phyloP scores from a whole-genome alignment of 2,113 vertebrate species.

The Equus przewalskii region DNA sequence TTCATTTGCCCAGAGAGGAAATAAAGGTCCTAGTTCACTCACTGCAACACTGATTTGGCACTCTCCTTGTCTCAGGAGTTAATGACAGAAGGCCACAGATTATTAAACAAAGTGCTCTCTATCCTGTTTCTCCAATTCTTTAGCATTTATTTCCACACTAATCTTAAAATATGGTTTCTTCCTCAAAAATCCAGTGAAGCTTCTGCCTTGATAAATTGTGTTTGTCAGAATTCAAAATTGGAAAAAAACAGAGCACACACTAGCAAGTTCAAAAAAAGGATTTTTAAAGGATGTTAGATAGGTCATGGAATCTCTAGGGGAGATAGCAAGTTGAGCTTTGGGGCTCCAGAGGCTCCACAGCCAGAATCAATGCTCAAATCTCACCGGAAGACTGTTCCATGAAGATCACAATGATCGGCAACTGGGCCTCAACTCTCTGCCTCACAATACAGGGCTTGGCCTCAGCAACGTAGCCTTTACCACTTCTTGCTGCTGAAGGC shows the following conservation, averaged over 20 bases:
- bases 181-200: conserved; percentile 20
- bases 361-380: neutral
- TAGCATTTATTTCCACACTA: conserved; percentile 52
- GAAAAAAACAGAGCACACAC: neutral
- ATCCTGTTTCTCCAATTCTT: conserved; percentile 23
- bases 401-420: neutral
- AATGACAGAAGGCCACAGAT: conserved; percentile 70
- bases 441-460: neutral
- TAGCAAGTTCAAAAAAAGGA: neutral
- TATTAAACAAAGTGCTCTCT: conserved; percentile 78
- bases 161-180: conserved; percentile 33
- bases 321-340: neutral
- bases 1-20: conserved; percentile 75
- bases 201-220: neutral
- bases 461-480: neutral
- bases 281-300: neutral
- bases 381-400: neutral
- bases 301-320: neutral
- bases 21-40: conserved; percentile 82
- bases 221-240: conserved; percentile 29
- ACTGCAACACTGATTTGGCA: conserved; percentile 75
- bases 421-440: fast-evolving
- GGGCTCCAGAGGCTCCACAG: neutral
- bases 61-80: conserved; percentile 67
- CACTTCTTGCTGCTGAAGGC: neutral